phyloP scores from a whole-genome alignment of 2,888 invertebrate genomes.

The Eulithis prunata region DNA sequence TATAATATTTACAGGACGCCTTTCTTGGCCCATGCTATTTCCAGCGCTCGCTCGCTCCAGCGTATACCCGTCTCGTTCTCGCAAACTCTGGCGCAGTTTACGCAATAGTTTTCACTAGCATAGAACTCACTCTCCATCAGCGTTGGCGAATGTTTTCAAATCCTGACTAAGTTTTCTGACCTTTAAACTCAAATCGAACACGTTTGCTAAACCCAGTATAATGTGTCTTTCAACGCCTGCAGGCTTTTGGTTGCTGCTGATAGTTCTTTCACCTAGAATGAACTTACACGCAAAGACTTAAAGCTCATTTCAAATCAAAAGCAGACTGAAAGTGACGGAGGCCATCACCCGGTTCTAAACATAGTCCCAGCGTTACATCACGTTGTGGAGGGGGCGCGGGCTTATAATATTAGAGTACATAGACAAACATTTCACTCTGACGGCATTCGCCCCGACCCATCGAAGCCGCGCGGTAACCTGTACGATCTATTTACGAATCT shows the following conservation, averaged over 20 bases:
- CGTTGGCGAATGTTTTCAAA: background rate
- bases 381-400: conserved; percentile 77
- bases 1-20: conserved; percentile 85
- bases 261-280: background rate
- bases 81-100: conserved; percentile 22
- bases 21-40: conserved; percentile 86
- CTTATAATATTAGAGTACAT: conserved; percentile 84
- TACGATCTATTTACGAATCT: conserved; percentile 58
- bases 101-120: background rate
- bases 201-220: background rate
- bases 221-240: background rate
- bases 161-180: background rate
- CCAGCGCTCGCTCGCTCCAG: conserved; percentile 79
- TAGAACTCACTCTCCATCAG: conserved; percentile 9
- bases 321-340: conserved; percentile 13
- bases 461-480: conserved; percentile 68
- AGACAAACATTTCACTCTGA: conserved; percentile 80
- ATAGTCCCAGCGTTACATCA: conserved; percentile 81
- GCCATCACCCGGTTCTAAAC: conserved; percentile 65
- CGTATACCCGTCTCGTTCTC: conserved; percentile 62
- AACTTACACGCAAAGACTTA: conserved; percentile 3
- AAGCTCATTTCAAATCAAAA: conserved; percentile 14
- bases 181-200: background rate
- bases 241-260: no score
- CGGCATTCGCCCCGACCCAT: conserved; percentile 76